phyloP scores from a whole-genome alignment of 2,113 vertebrate genomes.

The Tachuris rubrigastra region DNA sequence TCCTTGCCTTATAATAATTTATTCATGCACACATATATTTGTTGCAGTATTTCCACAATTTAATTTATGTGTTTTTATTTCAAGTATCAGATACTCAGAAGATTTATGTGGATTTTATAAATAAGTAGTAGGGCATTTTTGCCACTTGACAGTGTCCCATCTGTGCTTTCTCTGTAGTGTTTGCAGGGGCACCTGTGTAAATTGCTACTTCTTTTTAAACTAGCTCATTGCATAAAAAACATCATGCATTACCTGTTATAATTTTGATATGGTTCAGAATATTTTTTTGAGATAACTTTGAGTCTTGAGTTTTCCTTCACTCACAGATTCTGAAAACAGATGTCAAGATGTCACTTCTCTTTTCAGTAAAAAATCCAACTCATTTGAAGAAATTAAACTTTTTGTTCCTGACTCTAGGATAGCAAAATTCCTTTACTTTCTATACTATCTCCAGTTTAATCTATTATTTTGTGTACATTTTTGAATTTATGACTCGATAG shows the following conservation, averaged over 20 bases:
- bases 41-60: neutral
- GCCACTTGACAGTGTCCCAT: slow-evolving; percentile 37
- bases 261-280: neutral
- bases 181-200: neutral
- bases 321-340: neutral
- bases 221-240: neutral
- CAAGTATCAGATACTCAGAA: slow-evolving; percentile 38
- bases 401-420: neutral
- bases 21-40: neutral
- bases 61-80: slow-evolving; percentile 16
- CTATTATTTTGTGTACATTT: too few species aligned
- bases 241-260: neutral
- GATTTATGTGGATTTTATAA: slow-evolving; percentile 52
- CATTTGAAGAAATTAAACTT: neutral
- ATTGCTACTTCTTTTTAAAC: neutral
- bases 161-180: slow-evolving; percentile 27
- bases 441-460: neutral
- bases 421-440: neutral
- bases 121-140: slow-evolving; percentile 26
- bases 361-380: neutral
- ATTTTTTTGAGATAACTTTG: neutral
- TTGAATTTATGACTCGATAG: neutral
- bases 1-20: neutral
- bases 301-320: neutral
- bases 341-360: neutral